Evolutionary conservation across 2,113 vertebrate species (phyloP).

Genomic region (Epinephelus fuscoguttatus): DNA sequence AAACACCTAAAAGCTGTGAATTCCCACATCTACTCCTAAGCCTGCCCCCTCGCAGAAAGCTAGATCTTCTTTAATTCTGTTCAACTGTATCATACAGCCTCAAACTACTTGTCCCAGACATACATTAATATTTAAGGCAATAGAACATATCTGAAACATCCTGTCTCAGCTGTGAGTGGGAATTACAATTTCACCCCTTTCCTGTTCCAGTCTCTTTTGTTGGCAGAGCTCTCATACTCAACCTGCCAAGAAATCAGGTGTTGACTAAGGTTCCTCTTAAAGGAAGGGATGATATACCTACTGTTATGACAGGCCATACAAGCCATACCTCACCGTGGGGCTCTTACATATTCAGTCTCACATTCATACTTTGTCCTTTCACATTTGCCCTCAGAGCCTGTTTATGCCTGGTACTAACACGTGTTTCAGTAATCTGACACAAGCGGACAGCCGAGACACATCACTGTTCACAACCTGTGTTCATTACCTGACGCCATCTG

Average conservation of each 20-base stretch:
- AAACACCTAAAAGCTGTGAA: constrained; percentile 23
- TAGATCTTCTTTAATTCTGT: constrained; percentile 20
- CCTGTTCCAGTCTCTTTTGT: constrained; percentile 32
- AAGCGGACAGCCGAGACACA: too few species aligned
- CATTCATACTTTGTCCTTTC: background rate
- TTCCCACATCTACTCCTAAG: background rate
- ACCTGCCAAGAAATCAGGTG: constrained; percentile 17
- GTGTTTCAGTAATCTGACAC: too few species aligned
- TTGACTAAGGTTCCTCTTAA: constrained; percentile 13
- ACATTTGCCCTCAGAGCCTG: background rate
- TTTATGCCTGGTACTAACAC: too few species aligned
- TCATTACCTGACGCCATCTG: too few species aligned
- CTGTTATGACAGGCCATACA: background rate
- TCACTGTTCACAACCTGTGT: too few species aligned
- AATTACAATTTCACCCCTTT: constrained; percentile 27
- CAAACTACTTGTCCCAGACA: constrained; percentile 17
- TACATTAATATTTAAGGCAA: constrained; percentile 45
- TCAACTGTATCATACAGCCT: constrained; percentile 5
- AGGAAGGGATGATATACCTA: constrained; percentile 16
- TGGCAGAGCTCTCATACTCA: background rate
- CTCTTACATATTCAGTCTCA: background rate
- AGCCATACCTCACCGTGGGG: background rate
- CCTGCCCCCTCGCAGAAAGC: background rate
- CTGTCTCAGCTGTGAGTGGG: constrained; percentile 14
- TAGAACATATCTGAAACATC: constrained; percentile 20